These are phyloP conservation scores for Napeogenes sylphis DNA, from an alignment of 2,888 invertebrate species.

Conservation along the genomic window DNA sequence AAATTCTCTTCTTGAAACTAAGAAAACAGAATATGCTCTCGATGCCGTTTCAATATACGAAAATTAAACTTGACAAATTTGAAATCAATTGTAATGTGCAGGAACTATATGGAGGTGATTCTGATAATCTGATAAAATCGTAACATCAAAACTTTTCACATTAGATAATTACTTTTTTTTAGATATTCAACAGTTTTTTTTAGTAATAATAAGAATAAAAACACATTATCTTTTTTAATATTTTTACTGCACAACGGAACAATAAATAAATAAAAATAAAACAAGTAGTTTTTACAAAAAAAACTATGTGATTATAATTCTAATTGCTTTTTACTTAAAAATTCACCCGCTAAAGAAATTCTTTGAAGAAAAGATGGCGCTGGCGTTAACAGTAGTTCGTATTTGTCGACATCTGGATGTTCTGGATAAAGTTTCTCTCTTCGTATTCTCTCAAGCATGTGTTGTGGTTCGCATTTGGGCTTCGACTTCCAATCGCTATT, in stretches of 20 bases:
- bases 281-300: constrained; percentile 4
- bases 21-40: constrained; percentile 1
- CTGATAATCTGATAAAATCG: no score
- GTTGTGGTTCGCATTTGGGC: constrained; percentile 83
- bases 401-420: constrained; percentile 78
- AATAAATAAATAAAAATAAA: neutral
- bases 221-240: no score
- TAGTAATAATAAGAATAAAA: no score
- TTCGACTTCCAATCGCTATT: constrained; percentile 71
- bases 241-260: no score
- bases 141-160: no score
- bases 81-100: no score
- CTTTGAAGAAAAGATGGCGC: constrained; percentile 89
- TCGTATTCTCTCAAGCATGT: constrained; percentile 83
- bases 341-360: constrained; percentile 88
- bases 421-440: constrained; percentile 79
- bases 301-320: constrained; percentile 41
- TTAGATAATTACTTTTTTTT: no score
- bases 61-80: no score
- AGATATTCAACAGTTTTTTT: no score
- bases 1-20: constrained; percentile 13
- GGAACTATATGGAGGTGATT: no score
- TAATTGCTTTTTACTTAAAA: constrained; percentile 71
- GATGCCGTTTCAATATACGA: no score
- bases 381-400: constrained; percentile 85